Conservation (phyloP, 2,113 vertebrate species). For the Limnothrissa miodon region DNA sequence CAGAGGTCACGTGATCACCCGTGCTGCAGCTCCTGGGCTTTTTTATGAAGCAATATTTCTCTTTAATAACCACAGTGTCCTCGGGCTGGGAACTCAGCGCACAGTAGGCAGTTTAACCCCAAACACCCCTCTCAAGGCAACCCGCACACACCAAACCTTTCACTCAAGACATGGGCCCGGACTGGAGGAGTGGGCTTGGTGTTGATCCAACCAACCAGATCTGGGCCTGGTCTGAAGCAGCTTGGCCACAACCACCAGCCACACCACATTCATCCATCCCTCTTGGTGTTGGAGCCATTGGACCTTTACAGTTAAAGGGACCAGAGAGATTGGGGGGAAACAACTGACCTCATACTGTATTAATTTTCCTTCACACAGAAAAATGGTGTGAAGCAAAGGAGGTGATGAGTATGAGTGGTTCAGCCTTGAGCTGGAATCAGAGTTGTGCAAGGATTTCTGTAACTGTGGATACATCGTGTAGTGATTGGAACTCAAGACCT, state of each 20-base stretch:
- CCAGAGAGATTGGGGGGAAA: not conserved
- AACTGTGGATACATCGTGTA: too few relatives aligned
- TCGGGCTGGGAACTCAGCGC: slow-evolving; percentile 53
- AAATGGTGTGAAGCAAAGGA: not conserved
- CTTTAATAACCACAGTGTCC: slow-evolving; percentile 63
- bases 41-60: slow-evolving; percentile 73
- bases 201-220: not conserved
- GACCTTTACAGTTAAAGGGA: not conserved
- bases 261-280: too few relatives aligned
- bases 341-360: not conserved
- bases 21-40: slow-evolving; percentile 47
- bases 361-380: not conserved
- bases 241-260: too few relatives aligned
- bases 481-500: too few relatives aligned
- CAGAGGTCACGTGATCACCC: slow-evolving; percentile 42
- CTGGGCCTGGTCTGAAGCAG: not conserved
- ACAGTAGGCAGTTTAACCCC: slow-evolving; percentile 63
- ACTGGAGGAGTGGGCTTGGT: not conserved
- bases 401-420: not conserved
- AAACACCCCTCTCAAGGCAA: not conserved
- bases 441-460: not conserved
- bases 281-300: not conserved
- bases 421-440: not conserved
- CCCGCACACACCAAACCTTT: slow-evolving; percentile 37
- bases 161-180: slow-evolving; percentile 29